phyloP scores from a whole-genome alignment of 2,113 vertebrate species.

The Percina caprodes region DNA sequence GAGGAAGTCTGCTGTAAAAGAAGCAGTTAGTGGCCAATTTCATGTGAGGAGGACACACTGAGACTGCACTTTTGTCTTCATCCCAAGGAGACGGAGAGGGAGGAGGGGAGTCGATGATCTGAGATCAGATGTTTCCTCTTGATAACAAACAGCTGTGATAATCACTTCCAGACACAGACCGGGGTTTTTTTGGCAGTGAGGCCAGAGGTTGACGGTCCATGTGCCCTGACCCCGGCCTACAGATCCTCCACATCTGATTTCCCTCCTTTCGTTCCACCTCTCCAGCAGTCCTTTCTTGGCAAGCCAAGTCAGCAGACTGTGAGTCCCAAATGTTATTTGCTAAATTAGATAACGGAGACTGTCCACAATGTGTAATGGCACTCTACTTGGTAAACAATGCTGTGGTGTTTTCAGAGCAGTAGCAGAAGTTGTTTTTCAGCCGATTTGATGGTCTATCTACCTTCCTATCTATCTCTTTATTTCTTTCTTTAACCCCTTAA shows the following conservation, averaged over 20 bases:
- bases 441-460: neutral
- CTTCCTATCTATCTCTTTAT: neutral
- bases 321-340: conserved; percentile 75
- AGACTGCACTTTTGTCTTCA: conserved; percentile 61
- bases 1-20: conserved; percentile 70
- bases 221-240: conserved; percentile 47
- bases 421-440: conserved; percentile 40
- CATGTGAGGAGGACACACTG: conserved; percentile 54
- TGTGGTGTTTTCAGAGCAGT: conserved; percentile 46
- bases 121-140: conserved; percentile 79
- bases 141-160: conserved; percentile 70
- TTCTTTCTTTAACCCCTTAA: neutral
- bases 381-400: conserved; percentile 62
- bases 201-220: conserved; percentile 61
- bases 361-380: conserved; percentile 57
- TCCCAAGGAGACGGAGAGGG: conserved; percentile 21
- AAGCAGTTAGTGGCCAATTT: conserved; percentile 56
- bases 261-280: conserved; percentile 6
- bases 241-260: conserved; percentile 22
- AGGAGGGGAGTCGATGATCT: conserved; percentile 44
- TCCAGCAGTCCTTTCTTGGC: conserved; percentile 12
- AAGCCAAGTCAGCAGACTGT: conserved; percentile 72
- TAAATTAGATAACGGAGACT: conserved; percentile 73
- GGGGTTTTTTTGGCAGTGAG: conserved; percentile 28
- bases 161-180: conserved; percentile 63